Evolutionary conservation across 2,113 vertebrate genomes (phyloP).

Genomic region (Gopherus evgoodei): DNA sequence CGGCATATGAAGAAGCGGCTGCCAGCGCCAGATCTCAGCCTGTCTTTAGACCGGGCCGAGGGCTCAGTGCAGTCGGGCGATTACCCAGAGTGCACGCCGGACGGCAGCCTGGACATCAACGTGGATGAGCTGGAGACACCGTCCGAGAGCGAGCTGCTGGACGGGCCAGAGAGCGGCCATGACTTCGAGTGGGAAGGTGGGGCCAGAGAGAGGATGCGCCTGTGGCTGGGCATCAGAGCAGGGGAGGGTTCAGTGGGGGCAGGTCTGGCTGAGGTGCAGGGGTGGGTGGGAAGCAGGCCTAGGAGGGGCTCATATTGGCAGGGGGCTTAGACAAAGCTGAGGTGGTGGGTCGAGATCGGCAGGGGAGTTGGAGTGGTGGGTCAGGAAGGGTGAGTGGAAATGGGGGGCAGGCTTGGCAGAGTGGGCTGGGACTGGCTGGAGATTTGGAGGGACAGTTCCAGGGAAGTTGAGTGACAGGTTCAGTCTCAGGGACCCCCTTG

Average conservation of each 20-base stretch:
- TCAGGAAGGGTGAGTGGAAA: background rate
- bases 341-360: background rate
- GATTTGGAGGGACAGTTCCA: background rate
- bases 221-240: rapidly evolving
- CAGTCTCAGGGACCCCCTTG: no score
- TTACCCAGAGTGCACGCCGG: conserved; percentile 40
- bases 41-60: conserved; percentile 67
- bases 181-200: conserved; percentile 89
- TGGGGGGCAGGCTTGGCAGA: background rate
- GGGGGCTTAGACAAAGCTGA: background rate
- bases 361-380: background rate
- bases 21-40: conserved; percentile 75
- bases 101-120: conserved; percentile 82
- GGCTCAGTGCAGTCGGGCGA: background rate
- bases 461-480: background rate
- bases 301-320: background rate
- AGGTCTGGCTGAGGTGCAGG: background rate
- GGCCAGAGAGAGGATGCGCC: background rate
- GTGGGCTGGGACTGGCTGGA: background rate
- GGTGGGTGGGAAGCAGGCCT: no score
- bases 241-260: background rate
- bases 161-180: conserved; percentile 73
- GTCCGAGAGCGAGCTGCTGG: conserved; percentile 84
- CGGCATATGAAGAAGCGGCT: conserved; percentile 81
- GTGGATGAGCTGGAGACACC: conserved; percentile 87